phyloP scores from a whole-genome alignment of 2,888 invertebrate species.

The Apantesis nais region DNA sequence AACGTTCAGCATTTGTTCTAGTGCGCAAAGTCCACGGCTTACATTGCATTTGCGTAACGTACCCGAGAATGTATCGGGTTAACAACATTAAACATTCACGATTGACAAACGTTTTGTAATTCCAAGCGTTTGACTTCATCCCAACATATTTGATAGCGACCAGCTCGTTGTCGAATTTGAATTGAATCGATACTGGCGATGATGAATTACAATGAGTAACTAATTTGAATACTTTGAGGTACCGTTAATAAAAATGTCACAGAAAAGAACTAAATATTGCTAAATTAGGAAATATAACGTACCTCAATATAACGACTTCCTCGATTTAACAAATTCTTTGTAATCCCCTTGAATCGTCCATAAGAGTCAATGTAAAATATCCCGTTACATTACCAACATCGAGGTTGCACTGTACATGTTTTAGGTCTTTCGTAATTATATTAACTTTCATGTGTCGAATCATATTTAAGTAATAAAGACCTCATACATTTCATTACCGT shows the following conservation, averaged over 20 bases:
- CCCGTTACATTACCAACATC: too few relatives aligned
- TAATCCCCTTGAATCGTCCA: too few relatives aligned
- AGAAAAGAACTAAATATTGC: neutral
- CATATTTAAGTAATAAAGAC: too few relatives aligned
- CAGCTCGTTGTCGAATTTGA: neutral
- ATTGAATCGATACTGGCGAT: neutral
- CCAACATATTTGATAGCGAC: neutral
- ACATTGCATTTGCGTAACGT: slow-evolving; percentile 21
- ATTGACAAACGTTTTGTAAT: slow-evolving; percentile 21
- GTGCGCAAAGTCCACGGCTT: slow-evolving; percentile 21
- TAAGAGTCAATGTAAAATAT: too few relatives aligned
- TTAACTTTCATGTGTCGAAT: too few relatives aligned
- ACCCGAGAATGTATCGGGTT: slow-evolving; percentile 19
- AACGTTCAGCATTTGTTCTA: slow-evolving; percentile 9
- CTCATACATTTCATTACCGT: neutral
- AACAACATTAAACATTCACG: slow-evolving; percentile 18
- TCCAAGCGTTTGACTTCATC: slow-evolving; percentile 10
- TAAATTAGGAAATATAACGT: too few relatives aligned
- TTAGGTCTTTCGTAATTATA: too few relatives aligned
- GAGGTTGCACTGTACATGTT: too few relatives aligned
- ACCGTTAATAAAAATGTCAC: neutral
- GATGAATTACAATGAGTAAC: neutral
- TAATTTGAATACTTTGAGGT: neutral
- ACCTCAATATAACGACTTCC: too few relatives aligned
- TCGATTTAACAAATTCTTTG: too few relatives aligned